Evolutionary conservation across 2,888 invertebrate species (phyloP).

Genomic region (Anaspis maculata): DNA sequence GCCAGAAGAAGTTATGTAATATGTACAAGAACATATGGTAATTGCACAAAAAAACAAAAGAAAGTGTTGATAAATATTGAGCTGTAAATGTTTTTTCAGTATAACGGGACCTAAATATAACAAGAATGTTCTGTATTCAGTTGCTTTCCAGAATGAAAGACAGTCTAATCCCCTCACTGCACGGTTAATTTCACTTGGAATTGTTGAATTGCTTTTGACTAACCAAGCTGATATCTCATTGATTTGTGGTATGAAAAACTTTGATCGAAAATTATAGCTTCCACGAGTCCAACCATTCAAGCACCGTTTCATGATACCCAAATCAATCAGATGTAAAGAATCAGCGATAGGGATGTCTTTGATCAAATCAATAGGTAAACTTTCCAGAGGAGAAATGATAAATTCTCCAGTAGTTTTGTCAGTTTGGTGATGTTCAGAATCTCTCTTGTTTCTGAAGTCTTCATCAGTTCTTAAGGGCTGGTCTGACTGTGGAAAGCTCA

Average conservation of each 20-base stretch:
- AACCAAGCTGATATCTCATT: neutral
- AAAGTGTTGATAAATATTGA: neutral
- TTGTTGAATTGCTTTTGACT: neutral
- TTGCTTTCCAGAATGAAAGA: neutral
- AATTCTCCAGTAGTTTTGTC: neutral
- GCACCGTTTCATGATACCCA: slow-evolving; percentile 1
- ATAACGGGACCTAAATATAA: neutral
- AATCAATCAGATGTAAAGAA: neutral
- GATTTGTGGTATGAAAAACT: neutral
- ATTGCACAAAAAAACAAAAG: neutral
- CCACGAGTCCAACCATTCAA: neutral
- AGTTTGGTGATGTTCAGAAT: neutral
- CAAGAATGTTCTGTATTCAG: neutral
- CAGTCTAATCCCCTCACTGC: slow-evolving; percentile 1
- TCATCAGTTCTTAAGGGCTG: neutral
- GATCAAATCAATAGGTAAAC: neutral
- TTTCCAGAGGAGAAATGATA: neutral
- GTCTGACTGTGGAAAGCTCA: neutral
- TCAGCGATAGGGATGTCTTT: neutral
- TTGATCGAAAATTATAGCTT: neutral
- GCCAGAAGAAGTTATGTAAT: neutral
- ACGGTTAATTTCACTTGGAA: neutral
- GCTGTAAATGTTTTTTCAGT: neutral
- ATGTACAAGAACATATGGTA: neutral
- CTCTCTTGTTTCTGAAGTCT: neutral